These are phyloP conservation scores for Blastobasis adustella DNA, from an alignment of 2,888 invertebrate genomes.

Conservation along the genomic window DNA sequence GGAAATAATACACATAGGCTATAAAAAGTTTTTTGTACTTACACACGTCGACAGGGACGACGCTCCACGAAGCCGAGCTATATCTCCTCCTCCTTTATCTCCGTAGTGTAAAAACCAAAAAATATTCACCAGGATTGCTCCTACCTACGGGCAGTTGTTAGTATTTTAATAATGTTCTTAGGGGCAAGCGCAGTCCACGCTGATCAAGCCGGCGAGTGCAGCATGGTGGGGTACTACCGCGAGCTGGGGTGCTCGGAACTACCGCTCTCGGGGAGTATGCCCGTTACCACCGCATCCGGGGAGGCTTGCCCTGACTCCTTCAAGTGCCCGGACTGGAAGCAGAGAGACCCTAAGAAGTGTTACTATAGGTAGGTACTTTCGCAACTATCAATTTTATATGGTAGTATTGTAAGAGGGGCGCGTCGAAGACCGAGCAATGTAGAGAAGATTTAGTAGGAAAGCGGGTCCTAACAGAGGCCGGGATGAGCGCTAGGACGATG, in stretches of 20 bases:
- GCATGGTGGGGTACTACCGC: conserved; percentile 51
- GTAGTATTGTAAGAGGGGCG: background rate
- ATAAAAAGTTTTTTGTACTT: too few relatives aligned
- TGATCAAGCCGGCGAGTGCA: conserved; percentile 51
- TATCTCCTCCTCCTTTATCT: too few relatives aligned
- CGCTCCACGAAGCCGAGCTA: too few relatives aligned
- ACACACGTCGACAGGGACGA: too few relatives aligned
- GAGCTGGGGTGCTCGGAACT: conserved; percentile 54
- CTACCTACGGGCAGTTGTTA: too few relatives aligned
- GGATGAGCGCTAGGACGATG: too few relatives aligned
- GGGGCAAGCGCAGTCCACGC: conserved; percentile 27
- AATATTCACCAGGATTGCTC: too few relatives aligned
- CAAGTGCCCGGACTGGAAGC: conserved; percentile 47
- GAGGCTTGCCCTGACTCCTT: conserved; percentile 49
- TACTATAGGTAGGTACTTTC: conserved; percentile 45
- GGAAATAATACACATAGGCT: too few relatives aligned
- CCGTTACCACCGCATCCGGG: conserved; percentile 16
- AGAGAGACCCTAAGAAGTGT: conserved; percentile 50
- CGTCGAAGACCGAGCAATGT: too few relatives aligned
- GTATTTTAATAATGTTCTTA: conserved; percentile 20
- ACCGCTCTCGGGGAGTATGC: conserved; percentile 17
- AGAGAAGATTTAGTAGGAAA: too few relatives aligned
- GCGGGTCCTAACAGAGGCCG: too few relatives aligned
- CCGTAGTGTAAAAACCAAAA: too few relatives aligned
- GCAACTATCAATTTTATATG: background rate